Evolutionary conservation across 1,140 invertebrate species (phyloP).

Genomic region (Drosophila trapezifrons): DNA sequence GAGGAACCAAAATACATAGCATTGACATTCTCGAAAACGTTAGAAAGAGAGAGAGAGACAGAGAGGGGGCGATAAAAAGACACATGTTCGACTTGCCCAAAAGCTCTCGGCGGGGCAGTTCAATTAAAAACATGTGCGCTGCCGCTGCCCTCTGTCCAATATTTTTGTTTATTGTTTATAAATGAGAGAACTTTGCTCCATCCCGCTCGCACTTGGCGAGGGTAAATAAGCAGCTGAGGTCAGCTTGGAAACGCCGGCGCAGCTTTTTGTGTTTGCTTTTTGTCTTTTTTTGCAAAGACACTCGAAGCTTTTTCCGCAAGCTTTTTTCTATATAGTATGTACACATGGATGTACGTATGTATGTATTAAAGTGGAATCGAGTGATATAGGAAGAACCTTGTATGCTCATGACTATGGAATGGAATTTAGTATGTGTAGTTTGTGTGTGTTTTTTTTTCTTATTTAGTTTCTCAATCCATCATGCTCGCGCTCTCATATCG

Average conservation of each 20-base stretch:
- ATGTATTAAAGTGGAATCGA: slow-evolving; percentile 45
- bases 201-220: slow-evolving; percentile 20
- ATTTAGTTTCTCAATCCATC: slow-evolving; percentile 32
- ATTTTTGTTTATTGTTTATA: slow-evolving; percentile 83
- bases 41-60: neutral
- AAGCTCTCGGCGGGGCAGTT: slow-evolving; percentile 48
- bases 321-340: slow-evolving; percentile 32
- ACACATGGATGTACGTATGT: slow-evolving; percentile 6
- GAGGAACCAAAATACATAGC: slow-evolving; percentile 41
- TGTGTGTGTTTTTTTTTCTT: slow-evolving; percentile 30
- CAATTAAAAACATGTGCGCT: slow-evolving; percentile 79
- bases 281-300: slow-evolving; percentile 53
- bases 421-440: slow-evolving; percentile 77
- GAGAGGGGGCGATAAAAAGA: slow-evolving; percentile 9
- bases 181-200: slow-evolving; percentile 65
- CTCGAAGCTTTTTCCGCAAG: slow-evolving; percentile 58
- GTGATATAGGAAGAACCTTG: slow-evolving; percentile 83
- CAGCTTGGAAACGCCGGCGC: slow-evolving; percentile 69
- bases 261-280: slow-evolving; percentile 36
- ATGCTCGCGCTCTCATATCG: slow-evolving; percentile 18
- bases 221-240: slow-evolving; percentile 54
- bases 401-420: slow-evolving; percentile 78
- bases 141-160: slow-evolving; percentile 59
- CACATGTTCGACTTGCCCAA: slow-evolving; percentile 59
- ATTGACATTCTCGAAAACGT: slow-evolving; percentile 28